phyloP scores from a whole-genome alignment of 2,888 invertebrate genomes.

The Machimus atricapillus region DNA sequence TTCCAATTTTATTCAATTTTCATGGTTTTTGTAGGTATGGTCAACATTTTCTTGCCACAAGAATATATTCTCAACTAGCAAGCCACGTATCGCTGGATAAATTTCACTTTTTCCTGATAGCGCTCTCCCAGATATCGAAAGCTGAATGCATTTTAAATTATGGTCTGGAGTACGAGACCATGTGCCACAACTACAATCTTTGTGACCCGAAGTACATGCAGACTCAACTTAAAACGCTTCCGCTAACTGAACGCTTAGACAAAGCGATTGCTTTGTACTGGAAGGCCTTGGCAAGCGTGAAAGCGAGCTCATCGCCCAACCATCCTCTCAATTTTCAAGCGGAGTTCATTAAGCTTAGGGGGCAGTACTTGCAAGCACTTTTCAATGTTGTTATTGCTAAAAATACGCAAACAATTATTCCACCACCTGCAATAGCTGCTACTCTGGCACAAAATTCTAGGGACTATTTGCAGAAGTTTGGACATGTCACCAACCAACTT shows the following conservation, averaged over 20 bases:
- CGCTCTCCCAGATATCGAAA: constrained; percentile 76
- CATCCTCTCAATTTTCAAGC: constrained; percentile 70
- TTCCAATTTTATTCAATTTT: background rate
- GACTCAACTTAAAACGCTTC: constrained; percentile 55
- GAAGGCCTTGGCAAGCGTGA: constrained; percentile 68
- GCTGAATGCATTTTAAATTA: constrained; percentile 74
- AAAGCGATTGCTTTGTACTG: constrained; percentile 69
- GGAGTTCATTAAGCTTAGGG: constrained; percentile 78
- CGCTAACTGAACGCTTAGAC: constrained; percentile 64
- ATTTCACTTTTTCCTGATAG: constrained; percentile 86
- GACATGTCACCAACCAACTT: constrained; percentile 80
- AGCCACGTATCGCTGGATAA: constrained; percentile 84
- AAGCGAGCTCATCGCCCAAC: constrained; percentile 63
- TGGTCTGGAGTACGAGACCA: constrained; percentile 63
- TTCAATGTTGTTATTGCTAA: constrained; percentile 61
- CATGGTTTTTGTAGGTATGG: constrained; percentile 67
- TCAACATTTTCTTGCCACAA: constrained; percentile 75
- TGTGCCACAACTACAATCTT: constrained; percentile 56
- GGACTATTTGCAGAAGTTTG: constrained; percentile 80
- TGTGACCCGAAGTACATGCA: constrained; percentile 54
- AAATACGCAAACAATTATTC: constrained; percentile 77
- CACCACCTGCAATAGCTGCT: constrained; percentile 90
- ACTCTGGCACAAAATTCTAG: constrained; percentile 79
- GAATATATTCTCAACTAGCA: constrained; percentile 69
- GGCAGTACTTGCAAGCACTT: constrained; percentile 73